Percentiles rank a stretch among this genome's conserved stretches.
phyloP scores from a whole-genome alignment of 2,888 invertebrate genomes.

The Epinotia ramella region DNA sequence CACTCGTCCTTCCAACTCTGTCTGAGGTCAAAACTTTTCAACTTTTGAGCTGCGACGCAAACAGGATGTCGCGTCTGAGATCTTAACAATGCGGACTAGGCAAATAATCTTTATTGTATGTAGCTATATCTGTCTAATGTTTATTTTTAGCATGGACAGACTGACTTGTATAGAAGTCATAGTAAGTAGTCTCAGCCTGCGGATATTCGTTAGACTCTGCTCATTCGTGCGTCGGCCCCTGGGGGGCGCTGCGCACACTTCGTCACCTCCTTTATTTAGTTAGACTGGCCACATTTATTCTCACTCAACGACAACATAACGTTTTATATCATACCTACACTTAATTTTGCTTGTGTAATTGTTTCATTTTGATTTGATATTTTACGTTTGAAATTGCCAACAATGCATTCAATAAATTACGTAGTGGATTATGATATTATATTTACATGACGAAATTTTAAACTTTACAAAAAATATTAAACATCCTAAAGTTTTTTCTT shows the following conservation, averaged over 20 bases:
- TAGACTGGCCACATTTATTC: constrained; percentile 15
- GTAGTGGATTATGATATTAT: too few relatives aligned
- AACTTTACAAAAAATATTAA: too few relatives aligned
- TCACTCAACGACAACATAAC: background rate
- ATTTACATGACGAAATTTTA: too few relatives aligned
- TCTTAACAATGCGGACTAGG: background rate
- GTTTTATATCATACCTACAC: background rate
- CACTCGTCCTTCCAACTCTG: too few relatives aligned
- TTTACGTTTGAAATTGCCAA: background rate
- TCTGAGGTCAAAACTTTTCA: too few relatives aligned
- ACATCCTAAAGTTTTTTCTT: too few relatives aligned
- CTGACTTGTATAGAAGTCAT: background rate
- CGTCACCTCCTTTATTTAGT: constrained; percentile 14
- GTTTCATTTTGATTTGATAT: background rate
- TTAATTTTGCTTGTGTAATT: background rate
- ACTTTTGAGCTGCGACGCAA: too few relatives aligned
- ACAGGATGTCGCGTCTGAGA: too few relatives aligned
- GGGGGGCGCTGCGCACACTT: constrained; percentile 10
- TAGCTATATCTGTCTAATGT: background rate
- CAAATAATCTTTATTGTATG: background rate
- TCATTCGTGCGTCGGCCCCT: constrained; percentile 26
- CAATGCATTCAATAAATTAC: background rate
- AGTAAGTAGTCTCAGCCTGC: constrained; percentile 7
- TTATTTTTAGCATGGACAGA: constrained; percentile 9
- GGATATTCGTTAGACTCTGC: constrained; percentile 27